Percentiles rank a stretch among this genome's conserved stretches.
Conservation (phyloP, 1,140 invertebrate genomes). For the Bombus consobrinus region DNA sequence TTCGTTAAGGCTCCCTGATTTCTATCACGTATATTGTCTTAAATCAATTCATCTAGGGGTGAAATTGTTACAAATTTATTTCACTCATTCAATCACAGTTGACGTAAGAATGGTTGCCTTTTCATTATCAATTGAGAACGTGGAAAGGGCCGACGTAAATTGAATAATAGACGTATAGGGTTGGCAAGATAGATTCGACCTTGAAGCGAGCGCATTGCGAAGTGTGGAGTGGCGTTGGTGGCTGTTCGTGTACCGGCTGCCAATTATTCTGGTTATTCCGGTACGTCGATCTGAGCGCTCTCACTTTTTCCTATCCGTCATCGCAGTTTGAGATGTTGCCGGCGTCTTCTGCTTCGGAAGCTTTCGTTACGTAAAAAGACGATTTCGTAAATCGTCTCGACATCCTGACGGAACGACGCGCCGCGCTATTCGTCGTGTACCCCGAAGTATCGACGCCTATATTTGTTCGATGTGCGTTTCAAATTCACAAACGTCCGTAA, state of each 20-base stretch:
- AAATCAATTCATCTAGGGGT: neutral
- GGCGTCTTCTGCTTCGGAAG: neutral
- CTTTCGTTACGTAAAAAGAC: slow-evolving; percentile 56
- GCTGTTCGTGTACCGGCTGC: slow-evolving; percentile 48
- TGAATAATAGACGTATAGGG: slow-evolving; percentile 2
- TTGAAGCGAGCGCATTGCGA: slow-evolving; percentile 31
- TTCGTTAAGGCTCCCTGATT: no score
- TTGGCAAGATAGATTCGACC: slow-evolving; percentile 34
- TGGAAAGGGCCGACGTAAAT: neutral
- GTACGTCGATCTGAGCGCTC: slow-evolving; percentile 59
- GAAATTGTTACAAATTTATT: neutral
- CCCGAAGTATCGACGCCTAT: slow-evolving; percentile 24
- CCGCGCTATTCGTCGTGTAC: neutral
- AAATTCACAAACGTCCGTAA: slow-evolving; percentile 23
- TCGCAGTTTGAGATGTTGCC: slow-evolving; percentile 7
- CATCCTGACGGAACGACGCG: slow-evolving; percentile 32
- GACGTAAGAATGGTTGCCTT: neutral
- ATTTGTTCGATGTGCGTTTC: slow-evolving; percentile 31
- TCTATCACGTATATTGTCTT: neutral
- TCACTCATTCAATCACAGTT: neutral
- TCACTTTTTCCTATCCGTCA: slow-evolving; percentile 55
- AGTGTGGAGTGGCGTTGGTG: slow-evolving; percentile 9
- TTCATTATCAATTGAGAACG: neutral
- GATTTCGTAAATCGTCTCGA: slow-evolving; percentile 61
- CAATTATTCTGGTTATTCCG: slow-evolving; percentile 75